A percentile compares a stretch with the other conserved stretches of the same genome.
Evolutionary conservation across 2,888 invertebrate species (phyloP).

Genomic region (Drosophila planitibia): DNA sequence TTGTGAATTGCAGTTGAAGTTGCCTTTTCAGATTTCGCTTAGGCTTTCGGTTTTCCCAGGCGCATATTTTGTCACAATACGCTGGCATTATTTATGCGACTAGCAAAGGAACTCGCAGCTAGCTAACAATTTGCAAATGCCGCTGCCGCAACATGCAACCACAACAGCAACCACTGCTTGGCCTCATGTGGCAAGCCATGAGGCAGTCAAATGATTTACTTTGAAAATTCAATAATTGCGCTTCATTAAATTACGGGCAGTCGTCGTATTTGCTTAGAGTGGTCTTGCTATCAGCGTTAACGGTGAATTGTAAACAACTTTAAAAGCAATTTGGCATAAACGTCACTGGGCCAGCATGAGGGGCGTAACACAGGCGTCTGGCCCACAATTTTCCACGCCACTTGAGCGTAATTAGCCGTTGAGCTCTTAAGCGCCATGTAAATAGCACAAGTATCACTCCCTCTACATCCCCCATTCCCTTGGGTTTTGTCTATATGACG

Average conservation of each 20-base stretch:
- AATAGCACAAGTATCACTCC: slow-evolving; percentile 47
- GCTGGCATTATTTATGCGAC: slow-evolving; percentile 70
- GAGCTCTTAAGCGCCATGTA: slow-evolving; percentile 70
- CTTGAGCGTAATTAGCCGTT: slow-evolving; percentile 79
- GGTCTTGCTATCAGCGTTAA: slow-evolving; percentile 21
- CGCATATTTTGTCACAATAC: slow-evolving; percentile 76
- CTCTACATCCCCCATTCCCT: not conserved
- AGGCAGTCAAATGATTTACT: slow-evolving; percentile 69
- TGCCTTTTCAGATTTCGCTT: slow-evolving; percentile 18
- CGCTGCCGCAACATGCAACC: slow-evolving; percentile 38
- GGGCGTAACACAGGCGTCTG: slow-evolving; percentile 2
- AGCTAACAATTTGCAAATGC: slow-evolving; percentile 57
- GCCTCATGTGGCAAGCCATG: slow-evolving; percentile 71
- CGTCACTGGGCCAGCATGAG: slow-evolving; percentile 52
- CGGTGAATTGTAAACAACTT: slow-evolving; percentile 47
- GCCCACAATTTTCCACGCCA: slow-evolving; percentile 79
- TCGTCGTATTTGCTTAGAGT: slow-evolving; percentile 51
- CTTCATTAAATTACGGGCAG: slow-evolving; percentile 65
- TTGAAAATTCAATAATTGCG: slow-evolving; percentile 72
- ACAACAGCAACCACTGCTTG: not conserved
- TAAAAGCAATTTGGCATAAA: slow-evolving; percentile 75
- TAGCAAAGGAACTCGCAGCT: slow-evolving; percentile 34
- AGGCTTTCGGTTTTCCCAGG: slow-evolving; percentile 68
- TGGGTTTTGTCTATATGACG: not conserved
- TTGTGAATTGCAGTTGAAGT: slow-evolving; percentile 35